A percentile compares a stretch with the other conserved stretches of the same genome.
phyloP scores from a whole-genome alignment of 2,113 vertebrate genomes.

The Lamprotornis superbus region DNA sequence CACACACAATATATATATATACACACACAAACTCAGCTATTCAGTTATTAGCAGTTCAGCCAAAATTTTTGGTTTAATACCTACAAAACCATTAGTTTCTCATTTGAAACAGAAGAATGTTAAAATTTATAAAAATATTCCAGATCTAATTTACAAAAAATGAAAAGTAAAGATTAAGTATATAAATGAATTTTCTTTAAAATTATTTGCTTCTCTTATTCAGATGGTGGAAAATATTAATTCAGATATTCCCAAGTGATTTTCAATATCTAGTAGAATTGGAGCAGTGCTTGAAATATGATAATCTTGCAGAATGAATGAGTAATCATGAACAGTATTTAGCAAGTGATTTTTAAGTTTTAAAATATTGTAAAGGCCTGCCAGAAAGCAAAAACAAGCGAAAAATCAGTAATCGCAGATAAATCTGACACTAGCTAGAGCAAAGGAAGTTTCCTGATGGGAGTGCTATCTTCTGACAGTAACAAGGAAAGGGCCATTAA shows the following conservation, averaged over 20 bases:
- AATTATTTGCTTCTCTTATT: neutral
- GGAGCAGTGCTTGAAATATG: neutral
- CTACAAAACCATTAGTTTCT: neutral
- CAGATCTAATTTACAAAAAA: neutral
- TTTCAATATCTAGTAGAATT: constrained; percentile 51
- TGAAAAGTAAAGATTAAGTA: neutral
- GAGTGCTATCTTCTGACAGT: neutral
- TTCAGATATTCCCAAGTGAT: constrained; percentile 29
- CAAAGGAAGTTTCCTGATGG: neutral
- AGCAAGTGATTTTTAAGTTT: neutral
- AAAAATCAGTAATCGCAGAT: neutral
- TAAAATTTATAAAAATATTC: neutral
- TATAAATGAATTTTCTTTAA: neutral
- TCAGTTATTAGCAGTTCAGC: neutral
- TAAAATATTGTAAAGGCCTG: neutral
- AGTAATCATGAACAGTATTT: neutral
- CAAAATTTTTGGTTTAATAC: neutral
- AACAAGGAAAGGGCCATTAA: neutral
- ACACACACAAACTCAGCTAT: neutral
- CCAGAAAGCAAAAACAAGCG: neutral
- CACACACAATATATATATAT: too few relatives aligned
- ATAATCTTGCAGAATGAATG: constrained; percentile 18
- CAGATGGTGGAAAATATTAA: constrained; percentile 4
- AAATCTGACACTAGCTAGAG: neutral
- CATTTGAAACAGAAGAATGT: neutral